A percentile compares a stretch with the other conserved stretches of the same genome.
phyloP scores from a whole-genome alignment of 2,113 vertebrate genomes.

The Phyllostomus discolor region DNA sequence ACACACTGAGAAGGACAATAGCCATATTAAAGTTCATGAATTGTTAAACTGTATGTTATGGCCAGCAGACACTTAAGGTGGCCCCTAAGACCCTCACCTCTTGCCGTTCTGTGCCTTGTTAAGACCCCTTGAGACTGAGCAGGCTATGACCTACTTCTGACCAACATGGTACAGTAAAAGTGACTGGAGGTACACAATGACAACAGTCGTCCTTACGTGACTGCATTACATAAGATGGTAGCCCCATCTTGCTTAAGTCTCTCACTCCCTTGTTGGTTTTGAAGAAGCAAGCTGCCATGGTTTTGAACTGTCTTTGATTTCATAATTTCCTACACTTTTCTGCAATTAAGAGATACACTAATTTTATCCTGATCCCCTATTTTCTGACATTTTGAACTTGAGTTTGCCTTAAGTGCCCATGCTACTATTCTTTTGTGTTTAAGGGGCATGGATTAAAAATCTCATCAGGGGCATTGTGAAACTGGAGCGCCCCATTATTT shows the following conservation, averaged over 20 bases:
- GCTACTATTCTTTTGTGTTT: neutral
- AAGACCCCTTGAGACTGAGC: neutral
- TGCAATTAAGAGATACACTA: neutral
- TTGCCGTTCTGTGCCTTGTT: neutral
- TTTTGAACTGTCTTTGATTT: neutral
- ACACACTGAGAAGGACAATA: neutral
- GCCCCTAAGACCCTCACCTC: too few species aligned
- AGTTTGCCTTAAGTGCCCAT: neutral
- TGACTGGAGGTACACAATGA: neutral
- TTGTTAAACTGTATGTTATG: neutral
- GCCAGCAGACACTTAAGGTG: neutral
- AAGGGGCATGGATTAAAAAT: neutral
- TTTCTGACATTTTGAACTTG: conserved; percentile 1
- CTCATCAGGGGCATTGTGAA: neutral
- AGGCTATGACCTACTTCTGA: neutral
- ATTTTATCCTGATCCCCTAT: neutral
- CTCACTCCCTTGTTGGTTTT: neutral
- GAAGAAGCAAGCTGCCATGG: neutral
- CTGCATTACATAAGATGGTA: too few species aligned
- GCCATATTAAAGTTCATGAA: neutral
- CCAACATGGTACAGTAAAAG: neutral
- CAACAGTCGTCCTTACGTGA: accelerated
- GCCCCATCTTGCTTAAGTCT: neutral
- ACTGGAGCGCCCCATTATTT: neutral
- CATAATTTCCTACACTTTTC: neutral